Conservation (phyloP, 1,140 invertebrate species). For the Drosophila paulistorum region DNA sequence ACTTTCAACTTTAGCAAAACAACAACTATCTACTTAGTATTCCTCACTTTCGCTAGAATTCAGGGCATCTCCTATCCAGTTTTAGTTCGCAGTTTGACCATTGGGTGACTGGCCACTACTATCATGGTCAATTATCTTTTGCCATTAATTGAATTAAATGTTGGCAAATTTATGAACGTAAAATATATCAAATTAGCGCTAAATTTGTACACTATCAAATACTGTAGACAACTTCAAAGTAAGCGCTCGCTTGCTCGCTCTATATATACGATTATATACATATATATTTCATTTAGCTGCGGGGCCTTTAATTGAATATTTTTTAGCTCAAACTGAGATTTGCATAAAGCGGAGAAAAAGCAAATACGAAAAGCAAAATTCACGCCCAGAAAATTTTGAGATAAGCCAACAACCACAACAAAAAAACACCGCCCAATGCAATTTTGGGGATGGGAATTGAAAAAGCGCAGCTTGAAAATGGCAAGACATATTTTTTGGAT, state of each 20-base stretch:
- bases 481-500: conserved; percentile 13
- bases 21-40: neutral
- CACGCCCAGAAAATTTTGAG: conserved; percentile 59
- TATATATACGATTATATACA: neutral
- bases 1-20: conserved; percentile 1
- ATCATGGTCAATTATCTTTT: conserved; percentile 38
- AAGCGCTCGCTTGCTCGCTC: conserved; percentile 18
- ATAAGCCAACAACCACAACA: conserved; percentile 38
- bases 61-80: conserved; percentile 22
- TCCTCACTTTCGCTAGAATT: conserved; percentile 66
- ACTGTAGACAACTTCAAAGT: conserved; percentile 60
- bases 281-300: conserved; percentile 52
- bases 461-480: neutral
- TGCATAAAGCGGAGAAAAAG: conserved; percentile 50
- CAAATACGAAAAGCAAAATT: conserved; percentile 53
- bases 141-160: conserved; percentile 70
- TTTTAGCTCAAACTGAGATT: conserved; percentile 44
- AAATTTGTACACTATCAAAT: conserved; percentile 51
- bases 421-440: conserved; percentile 22
- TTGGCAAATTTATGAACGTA: conserved; percentile 62
- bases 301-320: conserved; percentile 81
- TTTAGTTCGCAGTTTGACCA: conserved; percentile 1
- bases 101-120: neutral
- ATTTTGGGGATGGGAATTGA: conserved; percentile 25
- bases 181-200: conserved; percentile 78